Evolutionary conservation across 2,888 invertebrate species (phyloP).

Genomic region (Orchestes rusci): DNA sequence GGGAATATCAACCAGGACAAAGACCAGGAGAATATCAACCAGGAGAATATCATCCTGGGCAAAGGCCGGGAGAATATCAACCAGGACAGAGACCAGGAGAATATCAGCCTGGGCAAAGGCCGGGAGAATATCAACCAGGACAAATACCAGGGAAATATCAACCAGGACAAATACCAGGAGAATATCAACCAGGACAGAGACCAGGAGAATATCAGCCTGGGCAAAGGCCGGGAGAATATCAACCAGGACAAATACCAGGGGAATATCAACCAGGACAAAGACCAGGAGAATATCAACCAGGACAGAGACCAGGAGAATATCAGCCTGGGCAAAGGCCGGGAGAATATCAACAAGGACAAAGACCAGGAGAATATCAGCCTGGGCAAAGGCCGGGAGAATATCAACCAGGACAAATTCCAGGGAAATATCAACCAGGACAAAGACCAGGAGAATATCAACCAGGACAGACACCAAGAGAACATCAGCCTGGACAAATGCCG

Average conservation of each 20-base stretch:
- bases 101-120: neutral
- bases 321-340: neutral
- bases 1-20: constrained; percentile 18
- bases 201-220: constrained; percentile 5
- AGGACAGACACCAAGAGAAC: constrained; percentile 2
- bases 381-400: constrained; percentile 13
- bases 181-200: constrained; percentile 7
- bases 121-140: neutral
- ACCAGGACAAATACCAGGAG: constrained; percentile 11
- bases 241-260: constrained; percentile 13
- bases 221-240: constrained; percentile 9
- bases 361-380: constrained; percentile 10
- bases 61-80: neutral
- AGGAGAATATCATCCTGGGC: constrained; percentile 16
- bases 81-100: neutral
- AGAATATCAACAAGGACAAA: neutral
- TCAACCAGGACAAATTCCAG: constrained; percentile 2
- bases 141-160: neutral
- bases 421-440: too few relatives aligned
- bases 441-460: constrained; percentile 3
- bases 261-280: neutral
- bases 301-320: constrained; percentile 4
- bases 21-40: constrained; percentile 18
- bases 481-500: constrained; percentile 3
- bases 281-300: constrained; percentile 14